These are phyloP conservation scores for Epicampocera succincta DNA, from an alignment of 2,888 invertebrate genomes.

Conservation along the genomic window DNA sequence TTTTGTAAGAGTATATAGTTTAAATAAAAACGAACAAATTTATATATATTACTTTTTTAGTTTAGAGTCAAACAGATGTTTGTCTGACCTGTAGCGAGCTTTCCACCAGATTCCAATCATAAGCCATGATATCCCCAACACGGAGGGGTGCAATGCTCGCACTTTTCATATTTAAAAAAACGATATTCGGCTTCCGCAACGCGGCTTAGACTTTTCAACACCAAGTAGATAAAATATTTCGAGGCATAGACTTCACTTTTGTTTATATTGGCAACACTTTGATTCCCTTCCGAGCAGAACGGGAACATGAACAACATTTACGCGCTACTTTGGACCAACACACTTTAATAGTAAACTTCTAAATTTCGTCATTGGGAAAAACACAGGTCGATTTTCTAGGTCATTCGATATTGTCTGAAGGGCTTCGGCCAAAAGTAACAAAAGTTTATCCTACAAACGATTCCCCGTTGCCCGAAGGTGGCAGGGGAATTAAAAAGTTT, in stretches of 20 bases:
- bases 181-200: constrained; percentile 77
- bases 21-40: too few species aligned
- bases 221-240: constrained; percentile 64
- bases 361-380: constrained; percentile 52
- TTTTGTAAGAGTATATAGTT: too few species aligned
- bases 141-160: too few species aligned
- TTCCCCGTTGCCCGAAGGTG: constrained; percentile 37
- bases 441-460: constrained; percentile 32
- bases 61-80: too few species aligned
- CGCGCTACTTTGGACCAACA: constrained; percentile 15
- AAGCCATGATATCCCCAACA: too few species aligned
- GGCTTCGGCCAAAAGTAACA: too few species aligned
- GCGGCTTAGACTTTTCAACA: constrained; percentile 76
- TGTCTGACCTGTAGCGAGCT: too few species aligned
- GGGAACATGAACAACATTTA: neutral
- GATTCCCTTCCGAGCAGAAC: neutral
- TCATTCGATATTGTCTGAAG: too few species aligned
- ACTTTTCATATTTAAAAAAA: constrained; percentile 75
- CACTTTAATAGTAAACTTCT: constrained; percentile 36
- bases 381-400: constrained; percentile 22
- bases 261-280: constrained; percentile 59
- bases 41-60: too few species aligned
- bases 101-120: too few species aligned
- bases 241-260: constrained; percentile 70
- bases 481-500: constrained; percentile 66